phyloP scores from a whole-genome alignment of 2,888 invertebrate genomes.

The Lasius fuliginosus region DNA sequence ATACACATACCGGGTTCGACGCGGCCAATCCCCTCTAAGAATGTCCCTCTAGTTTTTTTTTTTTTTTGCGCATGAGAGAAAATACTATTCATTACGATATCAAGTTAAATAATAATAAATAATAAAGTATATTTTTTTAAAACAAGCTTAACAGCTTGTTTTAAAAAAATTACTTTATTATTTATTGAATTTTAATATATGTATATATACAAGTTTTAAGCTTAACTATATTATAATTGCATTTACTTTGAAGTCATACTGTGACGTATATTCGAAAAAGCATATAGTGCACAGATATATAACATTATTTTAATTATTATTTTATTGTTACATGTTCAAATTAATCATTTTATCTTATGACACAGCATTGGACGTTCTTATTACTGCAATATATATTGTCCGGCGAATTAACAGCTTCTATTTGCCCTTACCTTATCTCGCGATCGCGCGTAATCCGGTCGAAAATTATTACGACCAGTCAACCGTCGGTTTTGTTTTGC shows the following conservation, averaged over 20 bases:
- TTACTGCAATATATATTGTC: neutral
- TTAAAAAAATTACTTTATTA: too few relatives aligned
- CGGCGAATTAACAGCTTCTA: slow-evolving; percentile 16
- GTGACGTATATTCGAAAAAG: neutral
- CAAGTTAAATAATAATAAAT: slow-evolving; percentile 12
- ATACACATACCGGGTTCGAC: slow-evolving; percentile 45
- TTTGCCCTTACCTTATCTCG: slow-evolving; percentile 58
- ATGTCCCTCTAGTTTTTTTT: slow-evolving; percentile 44
- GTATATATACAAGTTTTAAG: neutral
- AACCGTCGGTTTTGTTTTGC: slow-evolving; percentile 61
- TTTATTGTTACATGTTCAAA: neutral
- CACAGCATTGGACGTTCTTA: neutral
- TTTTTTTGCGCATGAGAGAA: slow-evolving; percentile 38
- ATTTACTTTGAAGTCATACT: neutral
- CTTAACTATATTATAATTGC: neutral
- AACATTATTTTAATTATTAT: neutral
- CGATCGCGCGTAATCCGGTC: slow-evolving; percentile 65
- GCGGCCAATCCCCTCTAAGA: slow-evolving; percentile 41
- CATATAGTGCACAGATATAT: neutral
- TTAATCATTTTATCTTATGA: neutral
- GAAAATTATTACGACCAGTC: slow-evolving; percentile 61
- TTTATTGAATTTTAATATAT: neutral
- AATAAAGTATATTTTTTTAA: neutral
- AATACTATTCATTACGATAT: slow-evolving; percentile 50
- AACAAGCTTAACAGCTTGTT: too few relatives aligned